Conservation (phyloP, 2,888 invertebrate species). For the Harpagoxenus sublaevis region DNA sequence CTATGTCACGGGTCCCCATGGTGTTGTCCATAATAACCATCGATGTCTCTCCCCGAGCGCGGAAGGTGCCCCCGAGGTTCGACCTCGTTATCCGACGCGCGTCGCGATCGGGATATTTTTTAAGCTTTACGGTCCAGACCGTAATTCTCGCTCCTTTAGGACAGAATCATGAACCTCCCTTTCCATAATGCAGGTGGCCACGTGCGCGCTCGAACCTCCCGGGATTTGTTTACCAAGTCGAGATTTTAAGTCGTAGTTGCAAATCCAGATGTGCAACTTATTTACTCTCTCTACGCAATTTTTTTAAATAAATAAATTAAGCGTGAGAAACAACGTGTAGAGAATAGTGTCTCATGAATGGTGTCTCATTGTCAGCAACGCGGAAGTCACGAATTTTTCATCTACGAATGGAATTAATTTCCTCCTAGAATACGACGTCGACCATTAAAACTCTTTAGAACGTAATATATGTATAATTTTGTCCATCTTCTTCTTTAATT, state of each 20-base stretch:
- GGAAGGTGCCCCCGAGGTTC: conserved; percentile 63
- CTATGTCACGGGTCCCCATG: conserved; percentile 82
- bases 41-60: conserved; percentile 78
- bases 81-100: conserved; percentile 71
- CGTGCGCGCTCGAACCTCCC: neutral
- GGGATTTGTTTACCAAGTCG: conserved; percentile 21
- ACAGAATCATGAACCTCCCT: neutral
- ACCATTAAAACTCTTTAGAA: neutral
- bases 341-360: neutral
- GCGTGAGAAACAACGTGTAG: neutral
- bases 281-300: neutral
- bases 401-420: neutral
- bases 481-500: neutral
- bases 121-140: conserved; percentile 21
- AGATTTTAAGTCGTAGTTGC: neutral
- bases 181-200: neutral
- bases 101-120: conserved; percentile 62
- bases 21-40: conserved; percentile 84
- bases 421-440: neutral
- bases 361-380: neutral
- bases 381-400: neutral
- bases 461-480: neutral
- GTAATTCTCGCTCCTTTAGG: conserved; percentile 37
- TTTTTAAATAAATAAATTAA: neutral
- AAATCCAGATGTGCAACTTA: neutral